Conservation (phyloP, 2,888 invertebrate species). For the Sycophila texana region DNA sequence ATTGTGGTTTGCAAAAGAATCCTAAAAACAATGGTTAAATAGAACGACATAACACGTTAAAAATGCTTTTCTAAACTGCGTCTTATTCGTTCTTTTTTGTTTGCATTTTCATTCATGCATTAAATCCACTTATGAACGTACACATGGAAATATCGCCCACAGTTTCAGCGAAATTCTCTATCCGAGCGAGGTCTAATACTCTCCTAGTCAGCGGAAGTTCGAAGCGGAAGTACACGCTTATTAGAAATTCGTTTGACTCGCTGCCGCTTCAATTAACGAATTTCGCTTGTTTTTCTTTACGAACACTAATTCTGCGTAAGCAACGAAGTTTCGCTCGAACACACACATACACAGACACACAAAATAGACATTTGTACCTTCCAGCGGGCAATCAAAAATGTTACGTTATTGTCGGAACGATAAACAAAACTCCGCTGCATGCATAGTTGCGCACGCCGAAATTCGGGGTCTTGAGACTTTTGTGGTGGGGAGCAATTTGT, state of each 20-base stretch:
- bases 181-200: too few species aligned
- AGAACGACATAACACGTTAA: too few species aligned
- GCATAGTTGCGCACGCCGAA: background rate
- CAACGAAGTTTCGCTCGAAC: background rate
- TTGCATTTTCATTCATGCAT: too few species aligned
- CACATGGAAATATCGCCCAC: too few species aligned
- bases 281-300: constrained; percentile 22
- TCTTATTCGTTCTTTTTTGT: too few species aligned
- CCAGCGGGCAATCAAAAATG: background rate
- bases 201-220: too few species aligned
- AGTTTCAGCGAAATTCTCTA: too few species aligned
- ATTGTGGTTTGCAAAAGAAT: too few species aligned
- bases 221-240: background rate
- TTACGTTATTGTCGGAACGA: background rate
- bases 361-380: constrained; percentile 12
- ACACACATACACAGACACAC: background rate
- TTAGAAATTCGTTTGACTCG: background rate
- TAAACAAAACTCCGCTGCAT: background rate
- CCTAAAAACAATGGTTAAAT: too few species aligned
- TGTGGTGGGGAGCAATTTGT: too few species aligned
- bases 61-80: too few species aligned
- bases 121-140: too few species aligned
- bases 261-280: background rate
- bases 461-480: background rate
- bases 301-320: constrained; percentile 23